Evolutionary conservation across 2,888 invertebrate species (phyloP).

Genomic region (Brenthis hecate): DNA sequence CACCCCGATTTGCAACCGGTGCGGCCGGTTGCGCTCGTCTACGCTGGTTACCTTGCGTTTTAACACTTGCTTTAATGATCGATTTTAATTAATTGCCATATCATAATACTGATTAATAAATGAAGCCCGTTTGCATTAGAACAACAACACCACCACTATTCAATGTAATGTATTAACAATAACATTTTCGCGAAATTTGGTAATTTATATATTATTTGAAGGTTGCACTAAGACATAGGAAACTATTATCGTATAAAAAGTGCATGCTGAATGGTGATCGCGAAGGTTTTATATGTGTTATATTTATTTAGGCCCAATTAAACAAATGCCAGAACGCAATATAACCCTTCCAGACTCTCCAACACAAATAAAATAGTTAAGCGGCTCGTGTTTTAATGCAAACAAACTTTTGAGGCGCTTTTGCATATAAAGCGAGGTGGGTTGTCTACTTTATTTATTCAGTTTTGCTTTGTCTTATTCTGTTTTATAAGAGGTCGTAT

Average conservation of each 20-base stretch:
- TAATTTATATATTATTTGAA: constrained; percentile 42
- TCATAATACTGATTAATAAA: constrained; percentile 54
- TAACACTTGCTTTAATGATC: constrained; percentile 67
- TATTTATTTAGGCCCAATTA: constrained; percentile 60
- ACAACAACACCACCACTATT: constrained; percentile 73
- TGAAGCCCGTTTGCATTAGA: constrained; percentile 81
- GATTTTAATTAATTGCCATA: constrained; percentile 50
- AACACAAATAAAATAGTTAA: constrained; percentile 82
- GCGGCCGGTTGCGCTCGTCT: constrained; percentile 75
- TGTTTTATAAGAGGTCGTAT: constrained; percentile 50
- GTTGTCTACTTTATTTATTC: constrained; percentile 80
- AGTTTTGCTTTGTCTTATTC: constrained; percentile 79
- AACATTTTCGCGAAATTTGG: constrained; percentile 25
- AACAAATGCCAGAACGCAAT: constrained; percentile 82
- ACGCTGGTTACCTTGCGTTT: constrained; percentile 81
- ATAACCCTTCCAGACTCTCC: constrained; percentile 80
- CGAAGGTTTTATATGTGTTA: constrained; percentile 58
- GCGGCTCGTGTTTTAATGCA: constrained; percentile 83
- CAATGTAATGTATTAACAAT: constrained; percentile 35
- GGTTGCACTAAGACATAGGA: constrained; percentile 65
- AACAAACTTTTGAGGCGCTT: constrained; percentile 83
- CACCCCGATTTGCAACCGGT: constrained; percentile 76
- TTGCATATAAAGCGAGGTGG: constrained; percentile 83
- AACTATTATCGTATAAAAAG: constrained; percentile 47
- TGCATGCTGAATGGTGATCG: constrained; percentile 67